Percentiles rank a stretch among this genome's conserved stretches.
These are phyloP conservation scores for Ophiodon elongatus DNA, from an alignment of 2,113 vertebrate species.

Conservation along the genomic window DNA sequence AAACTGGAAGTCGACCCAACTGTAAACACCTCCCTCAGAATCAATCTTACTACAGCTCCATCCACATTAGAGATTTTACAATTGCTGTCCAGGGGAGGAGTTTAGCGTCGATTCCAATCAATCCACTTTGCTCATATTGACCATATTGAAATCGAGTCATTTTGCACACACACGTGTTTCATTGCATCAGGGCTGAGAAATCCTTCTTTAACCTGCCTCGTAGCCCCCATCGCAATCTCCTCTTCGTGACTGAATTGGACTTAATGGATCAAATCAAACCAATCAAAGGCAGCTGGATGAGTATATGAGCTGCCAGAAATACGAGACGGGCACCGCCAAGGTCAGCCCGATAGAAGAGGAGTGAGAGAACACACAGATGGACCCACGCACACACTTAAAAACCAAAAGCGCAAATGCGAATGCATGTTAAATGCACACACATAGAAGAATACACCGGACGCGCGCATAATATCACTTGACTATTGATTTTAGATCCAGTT, in stretches of 20 bases:
- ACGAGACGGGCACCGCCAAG: constrained; percentile 56
- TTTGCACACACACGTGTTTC: constrained; percentile 35
- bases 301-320: constrained; percentile 39
- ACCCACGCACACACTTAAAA: neutral
- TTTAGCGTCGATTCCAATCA: constrained; percentile 25
- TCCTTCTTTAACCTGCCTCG: constrained; percentile 21
- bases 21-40: neutral
- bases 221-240: constrained; percentile 1
- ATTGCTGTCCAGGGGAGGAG: neutral
- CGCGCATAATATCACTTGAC: neutral
- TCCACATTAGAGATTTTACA: neutral
- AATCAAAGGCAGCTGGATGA: constrained; percentile 54
- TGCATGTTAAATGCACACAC: constrained; percentile 28
- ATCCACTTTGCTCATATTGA: constrained; percentile 34
- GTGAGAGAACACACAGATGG: constrained; percentile 18
- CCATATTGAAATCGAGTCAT: constrained; percentile 12
- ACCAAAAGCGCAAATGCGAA: neutral
- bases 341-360: constrained; percentile 47
- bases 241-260: constrained; percentile 38
- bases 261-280: constrained; percentile 70
- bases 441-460: neutral
- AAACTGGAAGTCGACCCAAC: neutral
- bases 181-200: constrained; percentile 27
- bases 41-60: neutral
- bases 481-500: constrained; percentile 60